Conservation (phyloP, 1,140 invertebrate species). For the Drosophila eugracilis region DNA sequence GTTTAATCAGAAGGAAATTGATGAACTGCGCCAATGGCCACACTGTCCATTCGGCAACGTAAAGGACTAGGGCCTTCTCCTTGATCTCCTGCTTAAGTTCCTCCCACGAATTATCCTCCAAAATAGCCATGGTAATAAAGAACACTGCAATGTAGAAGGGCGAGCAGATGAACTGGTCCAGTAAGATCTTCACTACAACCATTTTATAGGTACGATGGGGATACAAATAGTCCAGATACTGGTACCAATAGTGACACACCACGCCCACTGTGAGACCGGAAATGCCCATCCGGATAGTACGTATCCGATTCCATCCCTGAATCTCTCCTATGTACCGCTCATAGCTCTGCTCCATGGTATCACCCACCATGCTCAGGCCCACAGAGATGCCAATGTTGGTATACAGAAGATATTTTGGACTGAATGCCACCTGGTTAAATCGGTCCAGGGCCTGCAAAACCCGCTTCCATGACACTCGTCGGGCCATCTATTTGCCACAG, state of each 20-base stretch:
- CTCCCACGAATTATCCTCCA: slow-evolving; percentile 88
- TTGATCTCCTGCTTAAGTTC: slow-evolving; percentile 89
- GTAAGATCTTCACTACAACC: slow-evolving; percentile 93
- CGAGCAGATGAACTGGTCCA: slow-evolving; percentile 95
- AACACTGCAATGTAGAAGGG: slow-evolving; percentile 93
- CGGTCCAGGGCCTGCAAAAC: slow-evolving; percentile 8
- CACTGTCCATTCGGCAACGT: slow-evolving; percentile 91
- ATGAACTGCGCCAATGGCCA: slow-evolving; percentile 93
- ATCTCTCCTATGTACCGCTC: slow-evolving; percentile 89
- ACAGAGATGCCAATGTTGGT: slow-evolving; percentile 94
- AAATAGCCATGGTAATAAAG: slow-evolving; percentile 90
- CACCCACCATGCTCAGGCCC: slow-evolving; percentile 90
- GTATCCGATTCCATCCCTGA: slow-evolving; percentile 87
- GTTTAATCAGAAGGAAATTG: slow-evolving; percentile 94
- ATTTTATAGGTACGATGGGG: slow-evolving; percentile 88
- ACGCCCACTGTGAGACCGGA: slow-evolving; percentile 91
- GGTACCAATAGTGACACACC: slow-evolving; percentile 94
- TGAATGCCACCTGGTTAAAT: slow-evolving; percentile 85
- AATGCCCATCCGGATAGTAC: slow-evolving; percentile 91
- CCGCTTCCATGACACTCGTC: slow-evolving; percentile 16
- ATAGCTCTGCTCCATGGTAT: slow-evolving; percentile 93
- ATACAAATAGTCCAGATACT: slow-evolving; percentile 88
- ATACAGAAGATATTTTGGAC: slow-evolving; percentile 90
- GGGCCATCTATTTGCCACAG: slow-evolving; percentile 29
- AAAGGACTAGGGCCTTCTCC: slow-evolving; percentile 91